Percentiles rank a stretch among this genome's conserved stretches.
Conservation (phyloP, 2,797 vertebrate genomes). For the Pseudopleuronectes americanus region DNA sequence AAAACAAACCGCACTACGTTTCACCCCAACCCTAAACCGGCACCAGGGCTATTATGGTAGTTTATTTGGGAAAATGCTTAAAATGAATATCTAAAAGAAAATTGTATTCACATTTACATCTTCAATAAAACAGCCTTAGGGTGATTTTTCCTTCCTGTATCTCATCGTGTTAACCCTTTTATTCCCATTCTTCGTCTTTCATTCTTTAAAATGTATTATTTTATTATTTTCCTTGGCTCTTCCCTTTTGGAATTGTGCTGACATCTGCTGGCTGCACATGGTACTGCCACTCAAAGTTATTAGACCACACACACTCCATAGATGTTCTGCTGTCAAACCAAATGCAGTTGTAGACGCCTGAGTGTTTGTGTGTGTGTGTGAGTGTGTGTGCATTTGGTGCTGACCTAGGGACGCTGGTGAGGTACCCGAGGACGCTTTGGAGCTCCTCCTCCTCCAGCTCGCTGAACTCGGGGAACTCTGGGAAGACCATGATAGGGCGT, state of each 20-base stretch:
- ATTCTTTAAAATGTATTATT: slow-evolving; percentile 13
- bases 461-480: slow-evolving; percentile 90
- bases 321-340: not conserved
- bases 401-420: slow-evolving; percentile 92
- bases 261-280: slow-evolving; percentile 51
- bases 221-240: slow-evolving; percentile 1
- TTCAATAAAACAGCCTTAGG: not conserved
- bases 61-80: slow-evolving; percentile 4
- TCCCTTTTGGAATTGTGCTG: slow-evolving; percentile 38
- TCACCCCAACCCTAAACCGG: not conserved
- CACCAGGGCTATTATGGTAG: not conserved
- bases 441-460: slow-evolving; percentile 91
- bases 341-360: not conserved
- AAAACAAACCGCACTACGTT: not conserved
- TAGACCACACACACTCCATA: not conserved
- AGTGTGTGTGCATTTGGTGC: slow-evolving; percentile 23
- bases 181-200: slow-evolving; percentile 1
- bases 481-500: slow-evolving; percentile 92
- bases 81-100: not conserved
- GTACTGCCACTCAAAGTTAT: slow-evolving; percentile 31
- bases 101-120: not conserved
- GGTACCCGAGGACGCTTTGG: slow-evolving; percentile 91
- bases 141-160: not conserved
- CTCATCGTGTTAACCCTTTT: not conserved
- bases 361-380: not conserved